Conservation (phyloP, 2,888 invertebrate genomes). For the Apotomis capreana region DNA sequence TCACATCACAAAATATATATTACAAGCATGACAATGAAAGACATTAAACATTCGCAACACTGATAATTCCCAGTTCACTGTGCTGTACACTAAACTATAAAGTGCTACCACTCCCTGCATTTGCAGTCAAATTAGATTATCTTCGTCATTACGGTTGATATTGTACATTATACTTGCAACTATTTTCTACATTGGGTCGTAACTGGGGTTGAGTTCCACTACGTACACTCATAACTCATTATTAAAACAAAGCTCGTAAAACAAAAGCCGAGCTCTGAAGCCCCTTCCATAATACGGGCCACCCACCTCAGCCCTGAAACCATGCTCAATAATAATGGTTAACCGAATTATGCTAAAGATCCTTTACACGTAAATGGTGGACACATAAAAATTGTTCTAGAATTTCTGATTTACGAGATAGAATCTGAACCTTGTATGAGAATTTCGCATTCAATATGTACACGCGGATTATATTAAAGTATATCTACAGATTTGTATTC, state of each 20-base stretch:
- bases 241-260: slow-evolving; percentile 30
- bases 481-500: too few relatives aligned
- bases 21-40: not conserved
- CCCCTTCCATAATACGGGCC: not conserved
- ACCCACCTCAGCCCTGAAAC: not conserved
- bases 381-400: not conserved
- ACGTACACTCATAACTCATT: slow-evolving; percentile 19
- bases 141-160: slow-evolving; percentile 3
- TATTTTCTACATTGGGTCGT: slow-evolving; percentile 2
- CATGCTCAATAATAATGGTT: not conserved
- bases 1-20: slow-evolving; percentile 2
- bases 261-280: slow-evolving; percentile 23
- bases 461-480: too few relatives aligned
- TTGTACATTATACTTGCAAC: not conserved
- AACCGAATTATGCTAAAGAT: not conserved
- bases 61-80: not conserved
- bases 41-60: not conserved
- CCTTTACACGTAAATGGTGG: not conserved
- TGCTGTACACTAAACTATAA: not conserved
- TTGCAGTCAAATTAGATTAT: slow-evolving; percentile 15
- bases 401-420: not conserved
- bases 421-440: not conserved
- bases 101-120: slow-evolving; percentile 9
- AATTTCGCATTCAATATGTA: not conserved
- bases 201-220: slow-evolving; percentile 20